Percentiles rank a stretch among this genome's conserved stretches.
These are phyloP conservation scores for Subacronicta megacephala DNA, from an alignment of 2,888 invertebrate species.

Conservation along the genomic window DNA sequence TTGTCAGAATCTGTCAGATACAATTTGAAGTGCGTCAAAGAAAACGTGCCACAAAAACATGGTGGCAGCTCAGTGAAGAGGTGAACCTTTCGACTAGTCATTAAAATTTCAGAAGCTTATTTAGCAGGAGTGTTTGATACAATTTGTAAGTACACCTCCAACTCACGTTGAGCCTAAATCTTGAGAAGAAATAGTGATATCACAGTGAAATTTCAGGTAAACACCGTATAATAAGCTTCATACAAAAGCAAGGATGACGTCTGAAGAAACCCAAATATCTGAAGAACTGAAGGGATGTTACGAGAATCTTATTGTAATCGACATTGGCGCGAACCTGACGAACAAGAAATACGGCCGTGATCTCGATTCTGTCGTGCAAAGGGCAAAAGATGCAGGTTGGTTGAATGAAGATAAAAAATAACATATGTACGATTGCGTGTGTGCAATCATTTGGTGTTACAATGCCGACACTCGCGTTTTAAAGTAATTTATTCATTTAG, in stretches of 20 bases:
- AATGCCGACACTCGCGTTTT: slow-evolving; percentile 52
- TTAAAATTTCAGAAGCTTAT: slow-evolving; percentile 84
- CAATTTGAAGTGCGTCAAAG: slow-evolving; percentile 16
- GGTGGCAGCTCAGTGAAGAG: slow-evolving; percentile 86
- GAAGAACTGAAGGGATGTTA: slow-evolving; percentile 93
- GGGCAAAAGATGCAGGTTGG: slow-evolving; percentile 97
- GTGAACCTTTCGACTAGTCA: slow-evolving; percentile 82
- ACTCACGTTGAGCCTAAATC: slow-evolving; percentile 11
- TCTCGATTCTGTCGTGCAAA: slow-evolving; percentile 96
- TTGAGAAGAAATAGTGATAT: slow-evolving; percentile 39
- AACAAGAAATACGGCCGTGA: slow-evolving; percentile 98
- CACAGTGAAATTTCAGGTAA: slow-evolving; percentile 73
- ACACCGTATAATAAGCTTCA: slow-evolving; percentile 88
- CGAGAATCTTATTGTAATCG: slow-evolving; percentile 97
- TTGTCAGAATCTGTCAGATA: slow-evolving; percentile 46
- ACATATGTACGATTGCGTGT: slow-evolving; percentile 62
- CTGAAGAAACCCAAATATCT: slow-evolving; percentile 86
- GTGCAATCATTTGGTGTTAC: slow-evolving; percentile 54
- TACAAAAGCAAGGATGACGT: slow-evolving; percentile 85
- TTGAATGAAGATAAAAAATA: slow-evolving; percentile 40
- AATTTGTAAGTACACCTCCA: slow-evolving; percentile 78
- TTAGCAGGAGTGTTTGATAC: slow-evolving; percentile 88
- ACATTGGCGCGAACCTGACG: slow-evolving; percentile 97
- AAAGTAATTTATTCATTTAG: slow-evolving; percentile 67
- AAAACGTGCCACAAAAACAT: slow-evolving; percentile 76